These are phyloP conservation scores for Tringa solitaria DNA, from an alignment of 2,113 vertebrate genomes.

Conservation along the genomic window DNA sequence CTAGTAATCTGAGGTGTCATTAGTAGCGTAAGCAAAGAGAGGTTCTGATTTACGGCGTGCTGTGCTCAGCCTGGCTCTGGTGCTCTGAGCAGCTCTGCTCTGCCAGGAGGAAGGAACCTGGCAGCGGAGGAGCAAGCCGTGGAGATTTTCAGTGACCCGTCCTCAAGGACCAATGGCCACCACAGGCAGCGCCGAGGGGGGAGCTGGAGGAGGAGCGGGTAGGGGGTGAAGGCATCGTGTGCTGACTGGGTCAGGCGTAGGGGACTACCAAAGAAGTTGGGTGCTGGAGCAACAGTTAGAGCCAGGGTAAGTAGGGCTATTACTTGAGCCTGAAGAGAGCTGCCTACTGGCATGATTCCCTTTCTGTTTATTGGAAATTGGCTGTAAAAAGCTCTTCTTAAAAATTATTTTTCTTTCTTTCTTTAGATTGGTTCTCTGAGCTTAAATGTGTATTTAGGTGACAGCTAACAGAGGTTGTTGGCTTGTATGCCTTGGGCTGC, in stretches of 20 bases:
- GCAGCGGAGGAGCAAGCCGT: background rate
- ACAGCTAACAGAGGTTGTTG: background rate
- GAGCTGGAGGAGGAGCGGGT: background rate
- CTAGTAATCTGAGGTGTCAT: background rate
- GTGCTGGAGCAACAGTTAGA: background rate
- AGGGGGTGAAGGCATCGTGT: fast-evolving
- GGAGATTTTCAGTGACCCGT: background rate
- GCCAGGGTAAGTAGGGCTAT: background rate
- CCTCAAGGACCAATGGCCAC: background rate
- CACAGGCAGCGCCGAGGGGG: background rate
- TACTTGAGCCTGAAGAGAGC: background rate
- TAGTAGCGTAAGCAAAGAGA: background rate
- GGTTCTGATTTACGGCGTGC: background rate
- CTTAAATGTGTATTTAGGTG: background rate
- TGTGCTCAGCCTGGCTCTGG: background rate
- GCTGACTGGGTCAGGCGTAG: background rate
- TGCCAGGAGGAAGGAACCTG: background rate
- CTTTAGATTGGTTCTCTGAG: background rate
- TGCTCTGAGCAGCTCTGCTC: background rate
- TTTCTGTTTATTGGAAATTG: background rate
- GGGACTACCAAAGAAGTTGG: background rate
- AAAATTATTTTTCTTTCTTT: background rate
- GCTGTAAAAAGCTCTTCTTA: background rate
- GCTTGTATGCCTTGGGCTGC: fast-evolving
- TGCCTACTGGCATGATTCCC: background rate